Base-by-base conservation (phyloP, 1,140 invertebrate species). In the Luehdorfia chinensis region DNA sequence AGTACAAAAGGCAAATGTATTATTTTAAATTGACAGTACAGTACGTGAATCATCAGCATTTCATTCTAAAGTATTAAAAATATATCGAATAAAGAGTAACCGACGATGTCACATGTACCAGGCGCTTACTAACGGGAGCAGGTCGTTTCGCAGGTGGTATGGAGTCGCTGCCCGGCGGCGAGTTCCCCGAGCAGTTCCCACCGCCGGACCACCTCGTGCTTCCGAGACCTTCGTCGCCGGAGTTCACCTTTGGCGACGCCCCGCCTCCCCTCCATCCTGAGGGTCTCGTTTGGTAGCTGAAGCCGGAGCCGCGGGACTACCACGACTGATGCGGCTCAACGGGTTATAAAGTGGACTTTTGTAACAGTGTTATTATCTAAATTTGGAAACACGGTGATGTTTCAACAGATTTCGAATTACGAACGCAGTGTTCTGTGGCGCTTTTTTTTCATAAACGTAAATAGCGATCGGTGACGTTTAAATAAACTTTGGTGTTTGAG, bases 291-390 rank as follows among this genome's bases (percentile, higher is more conserved):
- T 88, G 87, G 87, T 87, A 88, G 87, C 87, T 88, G 75, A 88
- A 88, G 84, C 84, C 87, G 69, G 87, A 88, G 87, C 87, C 87
- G 87, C 84, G 87, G 50, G 87, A 88, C 76, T 88, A 63, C 84
- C 76, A 87, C 83, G 87, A 88, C 73, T 88, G 87, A 88, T 87
- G 87, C 81, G 80, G 84, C 80, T 84, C 83, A 67, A 62, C 68
- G 47, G 77, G 72, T 68, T 79, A 66, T 55, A 58, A 69, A 75
- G 75, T 86, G 83, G 79, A 84, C 79, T 71, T 52, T 34, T 55
- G 12, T 50, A 53, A 53, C 56, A 54, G 50, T 59, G 55, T 55
- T 50, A 23, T 47, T 36, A 27, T 25, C 4, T 57, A 46, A 50
- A 50, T 41, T n/a, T n/a, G n/a, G 44, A 60, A 50, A 34, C n/a